Conservation (phyloP, 2,888 invertebrate species). For the Rosalia funebris region DNA sequence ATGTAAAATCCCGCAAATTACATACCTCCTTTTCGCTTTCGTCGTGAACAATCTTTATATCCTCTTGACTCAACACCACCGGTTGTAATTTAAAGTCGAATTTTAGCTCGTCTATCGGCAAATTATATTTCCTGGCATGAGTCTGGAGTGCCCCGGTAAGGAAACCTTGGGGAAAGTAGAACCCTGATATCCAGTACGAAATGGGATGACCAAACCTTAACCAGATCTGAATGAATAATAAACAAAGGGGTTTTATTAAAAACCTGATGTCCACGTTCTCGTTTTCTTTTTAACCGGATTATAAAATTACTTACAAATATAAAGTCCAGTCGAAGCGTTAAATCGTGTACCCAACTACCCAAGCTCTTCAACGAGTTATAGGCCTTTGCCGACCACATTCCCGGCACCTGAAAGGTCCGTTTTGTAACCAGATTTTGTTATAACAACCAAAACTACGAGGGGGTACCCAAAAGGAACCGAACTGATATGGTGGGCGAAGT, state of each 20-base stretch:
- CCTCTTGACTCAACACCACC: conserved; percentile 73
- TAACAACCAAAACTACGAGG: too few species aligned
- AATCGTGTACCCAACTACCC: conserved; percentile 87
- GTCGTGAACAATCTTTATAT: conserved; percentile 68
- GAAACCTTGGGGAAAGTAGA: conserved; percentile 94
- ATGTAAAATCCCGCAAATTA: too few species aligned
- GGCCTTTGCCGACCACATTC: conserved; percentile 82
- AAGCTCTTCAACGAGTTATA: conserved; percentile 89
- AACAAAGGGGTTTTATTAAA: not conserved
- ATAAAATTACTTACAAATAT: conserved; percentile 72
- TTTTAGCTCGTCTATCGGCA: conserved; percentile 86
- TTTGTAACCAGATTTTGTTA: too few species aligned
- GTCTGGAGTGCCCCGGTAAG: conserved; percentile 91
- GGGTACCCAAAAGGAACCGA: too few species aligned
- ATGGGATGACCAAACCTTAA: conserved; percentile 75
- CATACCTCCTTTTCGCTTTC: conserved; percentile 57
- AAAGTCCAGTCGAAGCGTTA: conserved; percentile 83
- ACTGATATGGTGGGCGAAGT: too few species aligned
- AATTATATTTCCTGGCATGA: conserved; percentile 83
- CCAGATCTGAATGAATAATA: conserved; percentile 70
- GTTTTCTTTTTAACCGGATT: not conserved
- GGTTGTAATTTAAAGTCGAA: conserved; percentile 80
- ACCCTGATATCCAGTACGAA: conserved; percentile 92
- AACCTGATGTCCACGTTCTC: too few species aligned
- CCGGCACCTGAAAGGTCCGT: conserved; percentile 77